Evolutionary conservation across 2,888 invertebrate species (phyloP).

Genomic region (Miltochrista miniata): DNA sequence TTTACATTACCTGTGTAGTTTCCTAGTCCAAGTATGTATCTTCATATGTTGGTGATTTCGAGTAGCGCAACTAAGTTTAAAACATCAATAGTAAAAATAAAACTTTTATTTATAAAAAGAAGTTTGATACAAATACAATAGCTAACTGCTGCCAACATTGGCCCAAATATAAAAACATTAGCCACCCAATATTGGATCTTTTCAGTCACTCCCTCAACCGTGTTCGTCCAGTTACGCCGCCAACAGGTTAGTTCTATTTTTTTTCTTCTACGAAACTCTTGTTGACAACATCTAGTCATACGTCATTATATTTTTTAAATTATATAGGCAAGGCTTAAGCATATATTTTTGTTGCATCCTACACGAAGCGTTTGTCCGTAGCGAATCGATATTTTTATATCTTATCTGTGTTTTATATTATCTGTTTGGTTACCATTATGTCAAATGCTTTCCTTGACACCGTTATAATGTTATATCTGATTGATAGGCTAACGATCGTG

Average conservation of each 20-base stretch:
- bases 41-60: no score
- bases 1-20: no score
- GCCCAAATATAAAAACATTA: constrained; percentile 34
- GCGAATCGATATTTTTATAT: not conserved
- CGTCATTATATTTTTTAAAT: constrained; percentile 12
- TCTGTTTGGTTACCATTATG: not conserved
- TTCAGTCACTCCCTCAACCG: constrained; percentile 63
- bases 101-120: not conserved
- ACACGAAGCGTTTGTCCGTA: not conserved
- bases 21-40: no score
- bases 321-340: no score
- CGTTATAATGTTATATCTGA: not conserved
- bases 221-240: constrained; percentile 63
- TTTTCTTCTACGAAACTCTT: constrained; percentile 42
- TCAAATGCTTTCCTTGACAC: not conserved
- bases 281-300: no score
- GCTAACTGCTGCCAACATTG: constrained; percentile 34
- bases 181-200: constrained; percentile 45
- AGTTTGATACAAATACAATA: constrained; percentile 7
- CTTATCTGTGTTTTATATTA: not conserved
- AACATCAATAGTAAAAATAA: no score
- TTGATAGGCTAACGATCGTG: no score
- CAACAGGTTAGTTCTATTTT: constrained; percentile 55
- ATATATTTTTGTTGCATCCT: not conserved
- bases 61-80: no score